phyloP scores from a whole-genome alignment of 1,140 invertebrate genomes.

The Drosophila mojavensis region DNA sequence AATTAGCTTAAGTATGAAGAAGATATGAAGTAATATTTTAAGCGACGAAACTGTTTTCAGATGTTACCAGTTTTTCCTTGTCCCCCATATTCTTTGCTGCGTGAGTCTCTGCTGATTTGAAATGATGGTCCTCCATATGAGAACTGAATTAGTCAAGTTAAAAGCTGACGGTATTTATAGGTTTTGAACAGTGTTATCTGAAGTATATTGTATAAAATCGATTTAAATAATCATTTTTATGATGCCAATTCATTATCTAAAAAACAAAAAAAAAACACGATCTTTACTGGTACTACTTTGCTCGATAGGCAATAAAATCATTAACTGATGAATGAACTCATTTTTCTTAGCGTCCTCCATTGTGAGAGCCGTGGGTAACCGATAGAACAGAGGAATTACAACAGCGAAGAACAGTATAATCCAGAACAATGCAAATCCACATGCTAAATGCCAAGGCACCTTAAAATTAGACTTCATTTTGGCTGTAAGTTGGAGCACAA shows the following conservation, averaged over 20 bases:
- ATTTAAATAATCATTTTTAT: slow-evolving; percentile 8
- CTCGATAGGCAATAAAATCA: neutral
- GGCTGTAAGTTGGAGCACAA: neutral
- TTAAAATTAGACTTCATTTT: neutral
- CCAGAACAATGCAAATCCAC: slow-evolving; percentile 60
- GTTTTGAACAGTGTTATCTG: neutral
- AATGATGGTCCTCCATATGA: neutral
- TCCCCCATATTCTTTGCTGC: neutral
- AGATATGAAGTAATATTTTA: neutral
- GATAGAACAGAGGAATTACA: slow-evolving; percentile 61
- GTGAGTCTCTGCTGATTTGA: neutral
- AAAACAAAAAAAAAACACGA: neutral
- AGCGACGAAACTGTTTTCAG: neutral
- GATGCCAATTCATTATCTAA: neutral
- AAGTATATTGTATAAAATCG: neutral
- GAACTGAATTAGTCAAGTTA: neutral
- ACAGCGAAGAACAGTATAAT: slow-evolving; percentile 55
- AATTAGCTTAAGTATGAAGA: neutral
- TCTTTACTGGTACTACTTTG: neutral
- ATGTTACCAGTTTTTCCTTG: slow-evolving; percentile 16
- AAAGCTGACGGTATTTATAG: slow-evolving; percentile 8
- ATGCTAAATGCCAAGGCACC: slow-evolving; percentile 47
- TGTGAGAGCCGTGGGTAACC: slow-evolving; percentile 49
- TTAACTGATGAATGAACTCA: slow-evolving; percentile 44
- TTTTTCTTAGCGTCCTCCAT: slow-evolving; percentile 37